Evolutionary conservation across 1,140 invertebrate species (phyloP).

Genomic region (Drosophila ambigua): DNA sequence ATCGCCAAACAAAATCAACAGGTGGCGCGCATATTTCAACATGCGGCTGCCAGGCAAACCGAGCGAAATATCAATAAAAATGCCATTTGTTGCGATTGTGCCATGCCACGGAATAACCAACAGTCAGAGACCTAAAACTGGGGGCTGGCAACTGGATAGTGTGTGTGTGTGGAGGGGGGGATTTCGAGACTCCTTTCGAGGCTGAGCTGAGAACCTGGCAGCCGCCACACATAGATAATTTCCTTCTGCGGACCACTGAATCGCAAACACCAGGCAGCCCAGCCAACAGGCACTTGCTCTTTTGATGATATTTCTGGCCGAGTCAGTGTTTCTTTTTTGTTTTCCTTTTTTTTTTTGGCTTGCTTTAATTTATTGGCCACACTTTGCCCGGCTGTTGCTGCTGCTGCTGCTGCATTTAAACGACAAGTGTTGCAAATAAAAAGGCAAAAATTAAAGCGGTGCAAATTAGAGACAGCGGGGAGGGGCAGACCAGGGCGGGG

Average conservation of each 20-base stretch:
- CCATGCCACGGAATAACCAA: slow-evolving; percentile 47
- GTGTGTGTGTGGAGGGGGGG: neutral
- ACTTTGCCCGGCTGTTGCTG: slow-evolving; percentile 57
- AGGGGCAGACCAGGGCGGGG: slow-evolving; percentile 8
- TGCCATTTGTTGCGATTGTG: slow-evolving; percentile 78
- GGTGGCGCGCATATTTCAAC: slow-evolving; percentile 81
- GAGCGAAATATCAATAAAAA: slow-evolving; percentile 82
- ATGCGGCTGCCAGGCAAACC: slow-evolving; percentile 67
- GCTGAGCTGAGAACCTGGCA: slow-evolving; percentile 35
- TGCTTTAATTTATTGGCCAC: slow-evolving; percentile 79
- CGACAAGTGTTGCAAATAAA: slow-evolving; percentile 82
- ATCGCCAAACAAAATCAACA: slow-evolving; percentile 79
- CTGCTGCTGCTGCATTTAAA: slow-evolving; percentile 69
- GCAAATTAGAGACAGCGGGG: slow-evolving; percentile 58
- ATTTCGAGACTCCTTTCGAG: neutral
- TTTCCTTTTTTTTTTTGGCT: slow-evolving; percentile 42
- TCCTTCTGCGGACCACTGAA: slow-evolving; percentile 16
- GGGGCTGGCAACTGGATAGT: slow-evolving; percentile 5
- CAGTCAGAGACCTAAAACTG: slow-evolving; percentile 15
- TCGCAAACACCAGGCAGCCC: slow-evolving; percentile 6
- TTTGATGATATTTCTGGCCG: slow-evolving; percentile 46
- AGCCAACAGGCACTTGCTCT: slow-evolving; percentile 5
- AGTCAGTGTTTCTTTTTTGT: slow-evolving; percentile 13
- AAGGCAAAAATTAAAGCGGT: slow-evolving; percentile 77
- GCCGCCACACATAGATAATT: slow-evolving; percentile 72